Evolutionary conservation across 1,140 invertebrate species (phyloP).

Genomic region (Papilio polyxenes): DNA sequence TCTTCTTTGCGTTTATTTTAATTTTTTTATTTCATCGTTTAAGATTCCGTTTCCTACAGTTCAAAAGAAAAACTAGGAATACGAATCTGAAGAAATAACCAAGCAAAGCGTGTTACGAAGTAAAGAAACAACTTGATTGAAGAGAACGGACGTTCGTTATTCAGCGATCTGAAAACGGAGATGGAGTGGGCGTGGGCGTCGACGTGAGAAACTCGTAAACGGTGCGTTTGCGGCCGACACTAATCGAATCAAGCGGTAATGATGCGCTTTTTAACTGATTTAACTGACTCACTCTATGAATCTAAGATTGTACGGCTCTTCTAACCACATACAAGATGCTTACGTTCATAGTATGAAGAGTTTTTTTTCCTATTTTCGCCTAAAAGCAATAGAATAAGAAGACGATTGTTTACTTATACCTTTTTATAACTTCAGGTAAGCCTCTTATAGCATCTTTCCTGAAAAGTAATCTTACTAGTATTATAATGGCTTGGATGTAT

Average conservation of each 20-base stretch:
- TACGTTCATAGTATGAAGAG: background rate
- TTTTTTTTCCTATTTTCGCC: background rate
- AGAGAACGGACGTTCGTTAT: slow-evolving; percentile 44
- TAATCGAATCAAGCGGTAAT: slow-evolving; percentile 34
- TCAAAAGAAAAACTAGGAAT: background rate
- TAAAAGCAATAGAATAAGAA: background rate
- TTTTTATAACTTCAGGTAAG: too few species aligned
- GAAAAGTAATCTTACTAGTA: too few species aligned
- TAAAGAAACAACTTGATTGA: slow-evolving; percentile 48
- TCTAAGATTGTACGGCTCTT: background rate
- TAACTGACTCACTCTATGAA: slow-evolving; percentile 18
- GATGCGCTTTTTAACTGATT: slow-evolving; percentile 27
- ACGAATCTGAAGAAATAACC: background rate
- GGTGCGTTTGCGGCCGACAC: slow-evolving; percentile 18
- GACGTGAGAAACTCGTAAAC: slow-evolving; percentile 47
- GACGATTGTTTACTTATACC: too few species aligned
- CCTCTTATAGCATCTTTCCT: too few species aligned
- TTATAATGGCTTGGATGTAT: too few species aligned
- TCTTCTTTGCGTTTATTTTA: too few species aligned
- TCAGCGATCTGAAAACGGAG: slow-evolving; percentile 42
- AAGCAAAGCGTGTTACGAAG: slow-evolving; percentile 15
- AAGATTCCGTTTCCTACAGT: too few species aligned
- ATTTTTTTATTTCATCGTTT: too few species aligned
- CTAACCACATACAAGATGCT: background rate
- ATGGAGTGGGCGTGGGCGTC: slow-evolving; percentile 42